phyloP scores from a whole-genome alignment of 2,797 vertebrate genomes.

The Eulemur albifrons region DNA sequence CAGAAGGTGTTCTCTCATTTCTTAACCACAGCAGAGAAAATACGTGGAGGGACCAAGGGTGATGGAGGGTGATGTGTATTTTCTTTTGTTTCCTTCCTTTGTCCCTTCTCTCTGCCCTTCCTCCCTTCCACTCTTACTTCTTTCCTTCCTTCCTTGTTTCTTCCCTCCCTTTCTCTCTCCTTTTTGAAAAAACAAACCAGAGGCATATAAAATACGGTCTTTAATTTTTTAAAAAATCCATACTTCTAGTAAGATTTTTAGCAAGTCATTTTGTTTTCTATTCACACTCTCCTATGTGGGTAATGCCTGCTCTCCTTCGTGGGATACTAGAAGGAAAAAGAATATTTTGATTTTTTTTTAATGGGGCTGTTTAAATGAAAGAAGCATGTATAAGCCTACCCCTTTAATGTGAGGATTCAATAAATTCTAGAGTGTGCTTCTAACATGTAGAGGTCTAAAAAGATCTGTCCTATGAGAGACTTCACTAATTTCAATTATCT shows the following conservation, averaged over 20 bases:
- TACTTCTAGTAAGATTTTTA: neutral
- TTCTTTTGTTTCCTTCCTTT: neutral
- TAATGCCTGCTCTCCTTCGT: neutral
- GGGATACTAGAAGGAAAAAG: neutral
- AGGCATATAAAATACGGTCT: neutral
- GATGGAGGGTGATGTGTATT: neutral
- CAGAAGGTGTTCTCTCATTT: accelerated
- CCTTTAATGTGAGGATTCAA: neutral
- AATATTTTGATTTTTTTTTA: neutral
- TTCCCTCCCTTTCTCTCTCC: neutral
- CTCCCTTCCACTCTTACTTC: neutral
- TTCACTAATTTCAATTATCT: conserved; percentile 63
- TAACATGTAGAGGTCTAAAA: neutral
- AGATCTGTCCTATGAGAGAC: neutral
- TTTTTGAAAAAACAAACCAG: neutral
- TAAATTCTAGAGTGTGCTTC: neutral
- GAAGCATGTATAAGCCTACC: neutral
- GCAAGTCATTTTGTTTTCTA: neutral
- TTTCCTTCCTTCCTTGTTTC: neutral
- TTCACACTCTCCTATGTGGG: neutral
- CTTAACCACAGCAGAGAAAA: neutral
- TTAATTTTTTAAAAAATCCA: neutral
- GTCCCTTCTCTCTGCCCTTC: no score
- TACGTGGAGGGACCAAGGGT: no score
- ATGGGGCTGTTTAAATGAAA: neutral